Evolutionary conservation across 2,797 vertebrate species (phyloP).

Genomic region (Lacerta agilis): DNA sequence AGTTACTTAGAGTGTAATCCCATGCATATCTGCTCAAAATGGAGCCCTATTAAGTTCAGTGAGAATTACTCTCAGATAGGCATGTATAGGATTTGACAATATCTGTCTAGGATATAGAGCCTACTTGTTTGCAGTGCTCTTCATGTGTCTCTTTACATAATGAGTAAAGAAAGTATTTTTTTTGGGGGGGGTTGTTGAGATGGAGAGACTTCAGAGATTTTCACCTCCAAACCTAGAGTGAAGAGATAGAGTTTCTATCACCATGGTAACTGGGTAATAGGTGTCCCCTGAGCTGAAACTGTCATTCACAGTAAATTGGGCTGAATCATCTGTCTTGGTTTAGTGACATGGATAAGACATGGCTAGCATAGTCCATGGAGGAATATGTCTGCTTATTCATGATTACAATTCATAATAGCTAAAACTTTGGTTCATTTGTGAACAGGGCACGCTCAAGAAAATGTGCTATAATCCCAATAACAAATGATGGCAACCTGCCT

Average conservation of each 20-base stretch:
- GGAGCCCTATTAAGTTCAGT: too few species aligned
- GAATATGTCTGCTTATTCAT: neutral
- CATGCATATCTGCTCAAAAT: too few species aligned
- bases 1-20: too few species aligned
- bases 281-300: slow-evolving; percentile 32
- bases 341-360: neutral
- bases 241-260: slow-evolving; percentile 44
- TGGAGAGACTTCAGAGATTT: slow-evolving; percentile 21
- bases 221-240: slow-evolving; percentile 30
- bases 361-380: neutral
- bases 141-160: neutral
- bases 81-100: too few species aligned
- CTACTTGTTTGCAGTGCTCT: too few species aligned
- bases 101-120: too few species aligned
- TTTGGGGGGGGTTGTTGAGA: neutral
- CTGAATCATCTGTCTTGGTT: slow-evolving; percentile 14
- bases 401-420: neutral
- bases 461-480: neutral
- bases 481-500: neutral
- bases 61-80: too few species aligned
- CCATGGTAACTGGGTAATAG: slow-evolving; percentile 33
- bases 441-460: neutral
- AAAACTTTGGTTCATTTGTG: slow-evolving; percentile 37
- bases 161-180: neutral
- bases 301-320: slow-evolving; percentile 34